Evolutionary conservation across 2,888 invertebrate species (phyloP).

Genomic region (Andrena bicolor): DNA sequence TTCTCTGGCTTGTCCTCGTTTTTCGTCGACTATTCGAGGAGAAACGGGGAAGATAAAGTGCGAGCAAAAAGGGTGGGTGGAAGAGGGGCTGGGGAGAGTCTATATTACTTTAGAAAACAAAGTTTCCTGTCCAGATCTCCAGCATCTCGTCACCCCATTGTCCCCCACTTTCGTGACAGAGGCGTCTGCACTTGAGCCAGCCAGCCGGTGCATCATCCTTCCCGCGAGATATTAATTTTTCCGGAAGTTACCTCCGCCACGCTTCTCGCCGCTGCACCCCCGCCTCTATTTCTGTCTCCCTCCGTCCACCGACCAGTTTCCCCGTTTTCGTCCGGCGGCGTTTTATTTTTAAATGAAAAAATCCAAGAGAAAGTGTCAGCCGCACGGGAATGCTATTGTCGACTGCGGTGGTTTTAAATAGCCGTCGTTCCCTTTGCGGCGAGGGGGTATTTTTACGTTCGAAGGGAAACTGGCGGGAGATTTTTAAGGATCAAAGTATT

Average conservation of each 20-base stretch:
- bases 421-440: slow-evolving; percentile 9
- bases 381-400: slow-evolving; percentile 30
- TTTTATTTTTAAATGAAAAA: slow-evolving; percentile 47
- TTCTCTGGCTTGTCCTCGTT: slow-evolving; percentile 7
- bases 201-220: slow-evolving; percentile 71
- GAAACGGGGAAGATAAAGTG: slow-evolving; percentile 3
- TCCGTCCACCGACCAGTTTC: slow-evolving; percentile 8
- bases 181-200: slow-evolving; percentile 71
- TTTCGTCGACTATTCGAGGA: neutral
- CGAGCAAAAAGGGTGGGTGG: neutral
- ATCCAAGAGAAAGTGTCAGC: slow-evolving; percentile 34
- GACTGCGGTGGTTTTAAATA: slow-evolving; percentile 41
- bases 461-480: neutral
- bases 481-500: neutral
- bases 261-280: slow-evolving; percentile 21
- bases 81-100: neutral
- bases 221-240: slow-evolving; percentile 83
- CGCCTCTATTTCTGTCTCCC: slow-evolving; percentile 14
- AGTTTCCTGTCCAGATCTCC: slow-evolving; percentile 68
- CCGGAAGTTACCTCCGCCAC: slow-evolving; percentile 76
- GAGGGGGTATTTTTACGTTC: slow-evolving; percentile 23
- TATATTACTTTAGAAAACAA: slow-evolving; percentile 70
- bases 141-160: slow-evolving; percentile 13
- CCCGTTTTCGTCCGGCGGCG: slow-evolving; percentile 23
- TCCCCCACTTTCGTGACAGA: slow-evolving; percentile 50